phyloP scores from a whole-genome alignment of 2,113 vertebrate genomes.

The Sclerurus mexicanus region DNA sequence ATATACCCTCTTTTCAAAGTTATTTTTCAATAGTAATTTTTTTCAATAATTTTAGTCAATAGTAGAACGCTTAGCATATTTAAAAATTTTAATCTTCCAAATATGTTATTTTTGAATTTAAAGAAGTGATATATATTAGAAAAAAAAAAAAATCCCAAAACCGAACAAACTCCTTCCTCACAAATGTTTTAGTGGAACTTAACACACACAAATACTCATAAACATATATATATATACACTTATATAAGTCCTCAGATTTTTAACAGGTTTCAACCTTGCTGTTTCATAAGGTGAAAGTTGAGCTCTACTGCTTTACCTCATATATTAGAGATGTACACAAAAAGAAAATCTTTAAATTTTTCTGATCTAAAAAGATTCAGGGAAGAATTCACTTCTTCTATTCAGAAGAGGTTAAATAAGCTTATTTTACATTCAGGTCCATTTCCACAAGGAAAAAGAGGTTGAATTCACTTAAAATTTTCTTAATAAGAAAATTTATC shows the following conservation, averaged over 20 bases:
- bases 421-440: not conserved
- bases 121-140: not conserved
- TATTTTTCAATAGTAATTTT: not conserved
- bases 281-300: not conserved
- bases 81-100: not conserved
- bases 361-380: not conserved
- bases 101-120: not conserved
- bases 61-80: not conserved
- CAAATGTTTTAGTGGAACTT: not conserved
- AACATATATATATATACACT: accelerated
- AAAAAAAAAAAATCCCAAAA: not conserved
- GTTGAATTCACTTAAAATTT: not conserved
- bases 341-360: not conserved
- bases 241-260: not conserved
- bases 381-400: not conserved
- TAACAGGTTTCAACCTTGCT: not conserved
- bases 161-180: accelerated
- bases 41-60: not conserved
- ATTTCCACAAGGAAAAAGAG: not conserved
- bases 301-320: not conserved
- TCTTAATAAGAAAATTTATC: not conserved
- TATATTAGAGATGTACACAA: not conserved
- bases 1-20: not conserved
- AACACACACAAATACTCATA: too few relatives aligned
- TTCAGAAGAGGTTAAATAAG: not conserved